phyloP scores from a whole-genome alignment of 1,140 invertebrate genomes.

The Aricia agestis region DNA sequence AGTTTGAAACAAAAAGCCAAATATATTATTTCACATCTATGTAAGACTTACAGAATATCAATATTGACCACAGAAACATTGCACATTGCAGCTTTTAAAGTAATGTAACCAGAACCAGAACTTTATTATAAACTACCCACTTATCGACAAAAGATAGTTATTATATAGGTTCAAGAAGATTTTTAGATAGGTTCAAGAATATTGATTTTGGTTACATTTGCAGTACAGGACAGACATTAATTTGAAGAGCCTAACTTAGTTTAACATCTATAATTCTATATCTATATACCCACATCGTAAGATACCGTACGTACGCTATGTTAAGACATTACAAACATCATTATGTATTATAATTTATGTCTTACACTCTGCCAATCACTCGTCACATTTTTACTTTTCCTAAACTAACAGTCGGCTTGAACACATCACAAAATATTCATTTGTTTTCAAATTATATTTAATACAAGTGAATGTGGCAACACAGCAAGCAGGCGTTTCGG shows the following conservation, averaged over 20 bases:
- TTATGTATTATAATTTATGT: not conserved
- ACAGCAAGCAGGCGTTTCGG: conserved; percentile 5
- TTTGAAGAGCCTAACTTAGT: not conserved
- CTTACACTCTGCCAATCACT: not conserved
- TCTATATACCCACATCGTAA: not conserved
- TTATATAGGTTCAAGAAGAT: no score
- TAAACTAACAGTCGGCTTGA: conserved; percentile 15
- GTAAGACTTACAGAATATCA: not conserved
- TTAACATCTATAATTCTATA: not conserved
- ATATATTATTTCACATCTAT: not conserved
- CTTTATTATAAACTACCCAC: not conserved
- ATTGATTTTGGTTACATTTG: not conserved
- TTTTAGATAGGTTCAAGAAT: no score
- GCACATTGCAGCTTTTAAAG: not conserved
- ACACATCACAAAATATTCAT: conserved; percentile 13
- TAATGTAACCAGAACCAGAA: not conserved
- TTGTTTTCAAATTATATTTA: not conserved
- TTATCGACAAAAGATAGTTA: no score
- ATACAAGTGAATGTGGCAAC: conserved; percentile 4
- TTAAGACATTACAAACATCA: not conserved
- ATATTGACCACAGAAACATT: not conserved
- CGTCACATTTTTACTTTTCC: not conserved
- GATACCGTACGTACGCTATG: not conserved
- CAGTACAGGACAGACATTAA: not conserved
- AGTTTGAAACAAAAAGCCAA: not conserved